phyloP scores from a whole-genome alignment of 1,140 invertebrate genomes.

The Drosophila auraria region DNA sequence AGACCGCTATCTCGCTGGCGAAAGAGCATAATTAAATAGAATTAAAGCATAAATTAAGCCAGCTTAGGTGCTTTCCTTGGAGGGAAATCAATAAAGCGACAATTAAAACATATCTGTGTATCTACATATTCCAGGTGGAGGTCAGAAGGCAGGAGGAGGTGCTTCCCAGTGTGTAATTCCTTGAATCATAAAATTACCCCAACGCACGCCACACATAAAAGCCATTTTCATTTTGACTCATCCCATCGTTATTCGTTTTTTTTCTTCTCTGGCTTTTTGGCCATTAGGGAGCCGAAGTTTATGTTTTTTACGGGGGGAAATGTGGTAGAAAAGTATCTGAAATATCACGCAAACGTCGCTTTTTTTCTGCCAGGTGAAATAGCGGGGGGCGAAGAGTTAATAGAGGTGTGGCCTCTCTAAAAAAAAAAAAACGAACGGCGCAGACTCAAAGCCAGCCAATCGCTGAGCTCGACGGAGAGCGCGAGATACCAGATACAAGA shows the following conservation, averaged over 20 bases:
- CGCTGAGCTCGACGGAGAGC: slow-evolving; percentile 43
- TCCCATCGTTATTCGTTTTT: slow-evolving; percentile 12
- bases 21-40: slow-evolving; percentile 54
- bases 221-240: slow-evolving; percentile 75
- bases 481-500: slow-evolving; percentile 40
- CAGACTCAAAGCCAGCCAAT: slow-evolving; percentile 71
- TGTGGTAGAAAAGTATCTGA: slow-evolving; percentile 22
- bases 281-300: slow-evolving; percentile 57
- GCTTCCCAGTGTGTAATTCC: slow-evolving; percentile 54
- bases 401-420: slow-evolving; percentile 76
- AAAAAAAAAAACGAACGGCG: slow-evolving; percentile 49
- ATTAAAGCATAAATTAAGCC: slow-evolving; percentile 54
- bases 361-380: slow-evolving; percentile 14
- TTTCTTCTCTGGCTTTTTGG: slow-evolving; percentile 4
- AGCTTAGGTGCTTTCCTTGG: slow-evolving; percentile 40
- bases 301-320: slow-evolving; percentile 38
- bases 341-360: slow-evolving; percentile 55
- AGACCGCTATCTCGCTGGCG: slow-evolving; percentile 11
- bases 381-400: slow-evolving; percentile 37
- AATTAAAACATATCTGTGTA: slow-evolving; percentile 55
- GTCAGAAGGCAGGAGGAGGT: not conserved
- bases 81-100: slow-evolving; percentile 52
- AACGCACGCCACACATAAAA: slow-evolving; percentile 78
- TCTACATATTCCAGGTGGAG: slow-evolving; percentile 38
- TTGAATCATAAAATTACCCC: slow-evolving; percentile 77